Percentiles rank a stretch among this genome's conserved stretches.
phyloP scores from a whole-genome alignment of 2,888 invertebrate genomes.

The Tipula helvola region DNA sequence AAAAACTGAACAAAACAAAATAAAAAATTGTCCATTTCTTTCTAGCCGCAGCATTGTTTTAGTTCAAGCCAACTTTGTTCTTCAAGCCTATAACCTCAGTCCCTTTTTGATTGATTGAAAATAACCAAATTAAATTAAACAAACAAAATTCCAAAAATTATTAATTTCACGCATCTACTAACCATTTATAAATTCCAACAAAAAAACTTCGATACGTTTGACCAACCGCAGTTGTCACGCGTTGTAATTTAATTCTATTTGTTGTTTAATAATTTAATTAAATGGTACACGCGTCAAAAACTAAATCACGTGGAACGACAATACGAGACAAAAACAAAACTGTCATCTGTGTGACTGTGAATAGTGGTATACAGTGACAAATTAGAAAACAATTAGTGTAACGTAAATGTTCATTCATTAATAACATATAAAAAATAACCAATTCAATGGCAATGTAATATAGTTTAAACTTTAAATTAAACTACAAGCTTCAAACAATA shows the following conservation, averaged over 20 bases:
- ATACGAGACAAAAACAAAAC: not conserved
- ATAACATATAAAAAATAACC: not conserved
- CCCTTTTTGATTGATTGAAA: too few species aligned
- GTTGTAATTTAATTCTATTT: not conserved
- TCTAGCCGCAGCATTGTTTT: too few species aligned
- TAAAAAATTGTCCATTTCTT: too few species aligned
- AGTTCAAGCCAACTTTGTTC: too few species aligned
- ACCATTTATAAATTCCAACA: not conserved
- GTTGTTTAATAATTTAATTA: not conserved
- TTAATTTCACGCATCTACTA: not conserved
- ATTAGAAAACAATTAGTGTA: not conserved
- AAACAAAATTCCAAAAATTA: not conserved
- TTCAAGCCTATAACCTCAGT: too few species aligned
- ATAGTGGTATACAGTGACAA: not conserved
- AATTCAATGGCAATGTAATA: not conserved
- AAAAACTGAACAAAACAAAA: too few species aligned
- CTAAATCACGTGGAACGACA: not conserved
- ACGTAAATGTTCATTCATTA: not conserved
- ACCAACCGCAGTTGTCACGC: not conserved
- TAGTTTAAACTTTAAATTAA: not conserved
- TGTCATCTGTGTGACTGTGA: not conserved
- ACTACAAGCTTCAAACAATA: not conserved
- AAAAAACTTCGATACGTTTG: not conserved
- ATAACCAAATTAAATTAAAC: not conserved
- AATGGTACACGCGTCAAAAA: not conserved